A percentile compares a stretch with the other conserved stretches of the same genome.
Conservation (phyloP, 2,888 invertebrate genomes). For the Seladonia tumulorum region DNA sequence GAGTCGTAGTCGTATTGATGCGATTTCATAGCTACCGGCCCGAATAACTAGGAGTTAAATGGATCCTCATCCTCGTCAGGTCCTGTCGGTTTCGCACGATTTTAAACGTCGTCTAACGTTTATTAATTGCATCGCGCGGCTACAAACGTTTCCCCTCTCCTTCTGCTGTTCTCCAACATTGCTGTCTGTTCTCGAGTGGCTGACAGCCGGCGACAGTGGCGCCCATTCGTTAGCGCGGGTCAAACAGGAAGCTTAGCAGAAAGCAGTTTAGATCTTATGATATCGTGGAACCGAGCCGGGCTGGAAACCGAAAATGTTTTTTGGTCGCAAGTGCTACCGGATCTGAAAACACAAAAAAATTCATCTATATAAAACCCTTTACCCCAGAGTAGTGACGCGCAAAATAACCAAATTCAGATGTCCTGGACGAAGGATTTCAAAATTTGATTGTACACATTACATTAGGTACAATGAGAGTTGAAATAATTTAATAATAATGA, state of each 20-base stretch:
- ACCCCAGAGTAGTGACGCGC: too few species aligned
- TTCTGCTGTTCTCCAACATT: constrained; percentile 33
- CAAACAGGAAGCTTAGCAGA: constrained; percentile 19
- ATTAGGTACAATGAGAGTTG: too few species aligned
- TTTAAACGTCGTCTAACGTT: constrained; percentile 5
- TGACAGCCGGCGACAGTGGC: constrained; percentile 35
- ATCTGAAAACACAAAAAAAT: neutral
- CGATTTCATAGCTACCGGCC: constrained; percentile 47
- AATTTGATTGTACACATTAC: neutral
- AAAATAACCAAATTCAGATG: neutral
- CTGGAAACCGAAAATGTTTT: constrained; percentile 17
- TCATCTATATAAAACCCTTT: neutral
- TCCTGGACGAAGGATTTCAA: neutral
- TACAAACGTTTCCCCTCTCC: constrained; percentile 42
- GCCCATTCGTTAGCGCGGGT: constrained; percentile 30
- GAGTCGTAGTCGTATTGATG: constrained; percentile 37
- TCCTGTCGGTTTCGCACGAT: neutral
- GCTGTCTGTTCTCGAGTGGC: constrained; percentile 23
- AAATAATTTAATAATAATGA: too few species aligned
- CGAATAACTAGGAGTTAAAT: constrained; percentile 15
- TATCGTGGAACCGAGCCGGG: constrained; percentile 20
- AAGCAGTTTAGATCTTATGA: constrained; percentile 51
- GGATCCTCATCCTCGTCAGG: constrained; percentile 24
- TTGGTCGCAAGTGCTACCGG: neutral
- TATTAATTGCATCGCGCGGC: constrained; percentile 45